Evolutionary conservation across 2,797 vertebrate species (phyloP).

Genomic region (Neosilurus hyrtlii): DNA sequence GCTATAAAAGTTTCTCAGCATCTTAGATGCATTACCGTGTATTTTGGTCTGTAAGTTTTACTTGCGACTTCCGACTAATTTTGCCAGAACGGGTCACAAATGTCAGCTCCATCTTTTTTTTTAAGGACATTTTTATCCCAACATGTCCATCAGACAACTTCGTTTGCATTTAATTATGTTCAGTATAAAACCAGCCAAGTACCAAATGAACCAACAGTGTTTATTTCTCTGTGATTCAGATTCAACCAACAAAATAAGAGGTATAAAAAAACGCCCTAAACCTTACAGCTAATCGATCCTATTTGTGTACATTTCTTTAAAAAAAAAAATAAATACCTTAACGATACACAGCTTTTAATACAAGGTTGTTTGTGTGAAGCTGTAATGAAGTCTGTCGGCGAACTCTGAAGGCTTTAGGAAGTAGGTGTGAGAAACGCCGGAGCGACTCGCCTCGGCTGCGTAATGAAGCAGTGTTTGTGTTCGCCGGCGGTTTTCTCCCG

Average conservation of each 20-base stretch:
- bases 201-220: background rate
- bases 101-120: no score
- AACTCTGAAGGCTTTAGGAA: background rate
- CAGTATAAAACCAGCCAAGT: background rate
- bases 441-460: background rate
- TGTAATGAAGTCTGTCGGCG: background rate
- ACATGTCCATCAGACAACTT: background rate
- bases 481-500: background rate
- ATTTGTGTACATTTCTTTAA: background rate
- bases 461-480: constrained; percentile 25
- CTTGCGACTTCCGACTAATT: no score
- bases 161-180: background rate
- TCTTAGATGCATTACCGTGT: no score
- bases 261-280: background rate
- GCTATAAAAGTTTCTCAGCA: no score
- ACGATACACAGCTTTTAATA: background rate
- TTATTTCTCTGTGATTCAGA: background rate
- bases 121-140: background rate
- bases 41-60: no score
- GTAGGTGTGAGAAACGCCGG: constrained; percentile 5
- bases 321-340: background rate
- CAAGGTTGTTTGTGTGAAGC: background rate
- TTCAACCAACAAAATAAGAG: background rate
- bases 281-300: background rate
- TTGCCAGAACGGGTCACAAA: no score